Evolutionary conservation across 2,797 vertebrate species (phyloP).

Genomic region (Myioborus melanocephalus): DNA sequence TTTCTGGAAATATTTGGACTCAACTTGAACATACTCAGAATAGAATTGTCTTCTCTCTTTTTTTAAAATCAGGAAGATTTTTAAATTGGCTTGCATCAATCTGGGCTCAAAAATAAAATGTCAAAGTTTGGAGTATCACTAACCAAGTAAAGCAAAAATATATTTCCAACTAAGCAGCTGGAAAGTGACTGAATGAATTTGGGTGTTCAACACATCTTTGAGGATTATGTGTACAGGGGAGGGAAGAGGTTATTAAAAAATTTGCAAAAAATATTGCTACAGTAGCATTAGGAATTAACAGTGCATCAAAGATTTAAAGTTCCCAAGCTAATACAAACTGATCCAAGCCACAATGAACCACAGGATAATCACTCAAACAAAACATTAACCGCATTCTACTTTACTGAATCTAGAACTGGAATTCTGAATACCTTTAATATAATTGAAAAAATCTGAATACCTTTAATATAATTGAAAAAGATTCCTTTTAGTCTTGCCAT

Average conservation of each 20-base stretch:
- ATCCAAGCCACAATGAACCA: slow-evolving; percentile 37
- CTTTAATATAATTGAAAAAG: neutral
- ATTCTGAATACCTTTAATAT: slow-evolving; percentile 24
- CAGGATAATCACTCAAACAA: slow-evolving; percentile 16
- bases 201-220: neutral
- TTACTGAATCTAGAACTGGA: slow-evolving; percentile 21
- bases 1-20: neutral
- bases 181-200: slow-evolving; percentile 3
- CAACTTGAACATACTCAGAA: neutral
- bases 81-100: neutral
- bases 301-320: slow-evolving; percentile 57
- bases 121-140: neutral
- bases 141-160: neutral
- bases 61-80: neutral
- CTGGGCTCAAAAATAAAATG: slow-evolving; percentile 11
- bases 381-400: slow-evolving; percentile 5
- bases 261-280: slow-evolving; percentile 51
- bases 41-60: neutral
- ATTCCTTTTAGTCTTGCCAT: neutral
- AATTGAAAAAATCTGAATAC: slow-evolving; percentile 28
- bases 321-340: slow-evolving; percentile 31
- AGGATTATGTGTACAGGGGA: neutral
- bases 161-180: slow-evolving; percentile 25
- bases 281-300: slow-evolving; percentile 66
- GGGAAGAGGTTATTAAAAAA: slow-evolving; percentile 6